Percentiles rank a stretch among this genome's conserved stretches.
phyloP scores from a whole-genome alignment of 2,888 invertebrate genomes.

The Ctenicera cuprea region DNA sequence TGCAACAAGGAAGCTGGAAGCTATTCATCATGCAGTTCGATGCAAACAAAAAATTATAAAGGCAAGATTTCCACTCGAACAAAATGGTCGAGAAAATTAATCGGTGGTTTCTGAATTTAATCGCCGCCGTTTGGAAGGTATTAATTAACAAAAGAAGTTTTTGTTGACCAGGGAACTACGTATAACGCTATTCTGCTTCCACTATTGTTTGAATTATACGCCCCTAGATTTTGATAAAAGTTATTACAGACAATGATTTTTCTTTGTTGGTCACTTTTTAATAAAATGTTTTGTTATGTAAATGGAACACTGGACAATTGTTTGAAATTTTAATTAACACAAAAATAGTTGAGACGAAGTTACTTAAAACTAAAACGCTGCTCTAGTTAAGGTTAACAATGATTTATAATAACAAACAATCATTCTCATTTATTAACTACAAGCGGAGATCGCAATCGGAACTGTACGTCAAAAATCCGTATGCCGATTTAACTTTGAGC shows the following conservation, averaged over 20 bases:
- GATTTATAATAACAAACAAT: no score
- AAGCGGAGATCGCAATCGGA: no score
- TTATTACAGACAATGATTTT: constrained; percentile 24
- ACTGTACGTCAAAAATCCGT: no score
- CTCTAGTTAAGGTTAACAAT: no score
- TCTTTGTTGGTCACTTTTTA: constrained; percentile 11
- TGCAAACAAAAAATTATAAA: constrained; percentile 19
- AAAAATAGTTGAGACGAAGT: no score
- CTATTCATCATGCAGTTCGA: constrained; percentile 14
- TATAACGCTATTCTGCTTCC: neutral
- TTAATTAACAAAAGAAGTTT: constrained; percentile 34
- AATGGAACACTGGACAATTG: neutral
- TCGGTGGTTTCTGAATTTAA: constrained; percentile 29
- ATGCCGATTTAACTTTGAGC: no score
- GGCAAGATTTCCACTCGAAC: constrained; percentile 21
- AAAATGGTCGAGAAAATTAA: constrained; percentile 22
- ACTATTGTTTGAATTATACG: constrained; percentile 28
- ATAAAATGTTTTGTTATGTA: neutral
- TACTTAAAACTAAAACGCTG: no score
- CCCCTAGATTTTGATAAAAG: constrained; percentile 23
- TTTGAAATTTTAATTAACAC: no score
- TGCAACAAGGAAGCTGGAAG: constrained; percentile 15
- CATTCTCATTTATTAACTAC: no score
- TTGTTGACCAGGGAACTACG: constrained; percentile 18
- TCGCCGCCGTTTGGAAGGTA: constrained; percentile 28